Base-by-base conservation (phyloP, 2,888 invertebrate genomes). In the Calameuta idolon region DNA sequence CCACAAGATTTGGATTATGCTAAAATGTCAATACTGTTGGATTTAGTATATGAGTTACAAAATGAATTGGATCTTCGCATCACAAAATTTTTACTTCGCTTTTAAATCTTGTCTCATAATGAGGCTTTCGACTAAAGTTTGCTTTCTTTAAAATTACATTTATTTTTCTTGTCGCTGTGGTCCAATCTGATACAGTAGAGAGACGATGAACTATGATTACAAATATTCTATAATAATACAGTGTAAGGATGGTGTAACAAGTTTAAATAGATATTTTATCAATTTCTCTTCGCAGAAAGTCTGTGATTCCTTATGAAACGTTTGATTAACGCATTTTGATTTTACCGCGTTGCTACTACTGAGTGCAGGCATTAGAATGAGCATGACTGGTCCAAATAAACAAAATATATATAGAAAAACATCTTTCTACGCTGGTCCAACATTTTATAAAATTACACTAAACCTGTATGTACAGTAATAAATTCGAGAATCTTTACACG, bases 371-470 rank as follows among this genome's bases (percentile, higher is more conserved):
- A 5, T 55, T 55, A 23, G 73, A 69, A 77, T 69, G 68, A 78
- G 30, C 23, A 35, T 79, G 35, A n/a, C 73, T 34, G 12, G 55
- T 4, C 9, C 23, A 12, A 55, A 55, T 55, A 9, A 9, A 23
- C 68, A 34, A 68, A 73, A 69, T 79, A 79, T 80, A 69, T 77
- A 80, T 80, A 81, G 80, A 79, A 80, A 75, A 69, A 73, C 74
- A 73, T 81, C 77, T 74, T 75, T 55, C 69, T 73, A 34, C 69
- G 34, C 79, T 81, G 81, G 80, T 81, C 80, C 81, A 75, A 77
- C 34, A 71, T 78, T 80, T 55, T 76, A 75, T 77, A 76, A 76
- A 35, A 33, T 37, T 77, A 77, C 77, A 69, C 15, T 69, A 76
- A 77, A 33, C 76, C 34, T 55, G 23, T 55, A 55, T 76, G 73